phyloP scores from a whole-genome alignment of 2,797 vertebrate species.

The Falco peregrinus region DNA sequence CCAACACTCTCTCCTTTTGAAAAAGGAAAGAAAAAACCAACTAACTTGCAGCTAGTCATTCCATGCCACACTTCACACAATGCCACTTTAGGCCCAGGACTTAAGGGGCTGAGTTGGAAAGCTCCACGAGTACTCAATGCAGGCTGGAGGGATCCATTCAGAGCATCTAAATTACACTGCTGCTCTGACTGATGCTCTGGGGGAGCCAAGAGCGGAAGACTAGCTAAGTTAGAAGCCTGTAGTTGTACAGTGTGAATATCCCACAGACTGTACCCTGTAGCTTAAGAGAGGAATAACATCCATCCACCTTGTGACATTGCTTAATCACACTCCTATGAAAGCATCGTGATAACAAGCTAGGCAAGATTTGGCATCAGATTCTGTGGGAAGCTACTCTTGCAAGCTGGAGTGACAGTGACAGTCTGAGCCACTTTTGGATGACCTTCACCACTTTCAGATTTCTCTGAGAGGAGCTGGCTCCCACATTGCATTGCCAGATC shows the following conservation, averaged over 20 bases:
- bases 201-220: background rate
- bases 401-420: constrained; percentile 2
- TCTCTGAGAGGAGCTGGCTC: constrained; percentile 10
- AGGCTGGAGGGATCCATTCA: background rate
- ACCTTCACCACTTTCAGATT: constrained; percentile 25
- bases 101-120: background rate
- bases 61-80: background rate
- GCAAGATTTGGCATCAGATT: background rate
- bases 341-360: background rate
- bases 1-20: background rate
- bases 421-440: constrained; percentile 27
- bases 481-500: constrained; percentile 41
- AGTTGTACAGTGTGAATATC: background rate
- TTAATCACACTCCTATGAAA: background rate
- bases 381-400: background rate
- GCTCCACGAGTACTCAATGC: background rate
- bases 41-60: background rate
- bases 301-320: background rate
- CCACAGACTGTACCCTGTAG: background rate
- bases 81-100: background rate
- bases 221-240: background rate
- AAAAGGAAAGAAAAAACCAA: background rate
- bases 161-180: background rate
- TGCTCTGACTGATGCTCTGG: background rate
- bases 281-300: background rate